Conservation (phyloP, 2,797 vertebrate species). For the Enteromius fasciolatus region DNA sequence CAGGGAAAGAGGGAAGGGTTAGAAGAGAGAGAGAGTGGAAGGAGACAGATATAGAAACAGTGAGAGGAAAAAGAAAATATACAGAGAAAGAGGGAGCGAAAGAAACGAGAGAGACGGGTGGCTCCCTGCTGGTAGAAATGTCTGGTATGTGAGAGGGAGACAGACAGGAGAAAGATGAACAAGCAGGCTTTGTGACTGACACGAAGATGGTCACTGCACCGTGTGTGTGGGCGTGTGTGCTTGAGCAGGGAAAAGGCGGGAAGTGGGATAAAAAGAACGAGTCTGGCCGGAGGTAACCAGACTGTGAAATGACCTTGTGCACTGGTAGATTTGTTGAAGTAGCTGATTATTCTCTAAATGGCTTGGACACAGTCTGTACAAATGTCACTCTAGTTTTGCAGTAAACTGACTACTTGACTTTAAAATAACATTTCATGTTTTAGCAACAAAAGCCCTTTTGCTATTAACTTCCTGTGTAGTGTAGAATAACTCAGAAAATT, state of each 20-base stretch:
- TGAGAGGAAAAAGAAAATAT: background rate
- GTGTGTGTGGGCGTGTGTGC: conserved; percentile 20
- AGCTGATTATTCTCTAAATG: conserved; percentile 34
- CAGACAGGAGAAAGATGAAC: conserved; percentile 45
- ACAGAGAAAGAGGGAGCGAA: background rate
- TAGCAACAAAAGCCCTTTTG: background rate
- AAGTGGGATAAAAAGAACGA: conserved; percentile 9
- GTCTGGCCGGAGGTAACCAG: conserved; percentile 38
- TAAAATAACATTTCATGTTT: background rate
- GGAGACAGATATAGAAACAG: conserved; percentile 6
- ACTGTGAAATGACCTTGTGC: conserved; percentile 45
- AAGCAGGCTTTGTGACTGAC: conserved; percentile 54
- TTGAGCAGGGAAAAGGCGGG: conserved; percentile 31
- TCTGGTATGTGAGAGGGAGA: conserved; percentile 42
- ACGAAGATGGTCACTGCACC: conserved; percentile 24
- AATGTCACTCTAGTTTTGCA: conserved; percentile 11
- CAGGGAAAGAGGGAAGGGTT: conserved; percentile 35
- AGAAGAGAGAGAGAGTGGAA: conserved; percentile 13
- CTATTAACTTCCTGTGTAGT: background rate
- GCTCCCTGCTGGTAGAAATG: conserved; percentile 51
- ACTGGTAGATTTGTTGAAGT: conserved; percentile 19
- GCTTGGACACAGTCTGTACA: background rate
- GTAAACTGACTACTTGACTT: background rate
- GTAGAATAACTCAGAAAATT: background rate
- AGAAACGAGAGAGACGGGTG: conserved; percentile 27